Base-by-base conservation (phyloP, 2,797 vertebrate species). In the Oreochromis grahami region DNA sequence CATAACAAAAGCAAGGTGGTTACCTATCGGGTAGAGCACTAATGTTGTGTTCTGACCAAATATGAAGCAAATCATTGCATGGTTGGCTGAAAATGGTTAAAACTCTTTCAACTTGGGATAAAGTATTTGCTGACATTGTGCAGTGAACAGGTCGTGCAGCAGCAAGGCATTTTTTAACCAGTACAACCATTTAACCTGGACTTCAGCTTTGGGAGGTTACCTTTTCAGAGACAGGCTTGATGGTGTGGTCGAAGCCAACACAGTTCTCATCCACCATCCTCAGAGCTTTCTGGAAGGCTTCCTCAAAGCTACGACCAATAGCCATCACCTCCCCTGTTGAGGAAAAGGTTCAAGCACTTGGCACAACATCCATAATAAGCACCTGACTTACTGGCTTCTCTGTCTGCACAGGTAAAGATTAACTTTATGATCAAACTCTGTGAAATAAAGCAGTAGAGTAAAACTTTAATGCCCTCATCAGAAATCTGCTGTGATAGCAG, bases 201-300 rank as follows among this genome's bases (percentile, higher is more conserved):
- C 50, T 21, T 5, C n/a, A 21, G 50, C 50, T 52, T 21, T 52
- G 56, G 9, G 56, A 60, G 19, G 36, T 68, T 72, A 72, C 88
- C 78, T 91, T 82, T 2, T 99, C 98, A 0, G 98, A 98, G 41
- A 93, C 96, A 0, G 97, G 97, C 84, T 99, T 99, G 89, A 99
- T 95, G 0, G 96, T 98, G 94, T 98, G 98, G 82, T 99, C 98
- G 5, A 99, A 99, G 55, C 98, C 98, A 3, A 98, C 96, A 0
- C 98, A 99, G 95, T 99, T 99, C 96, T 99, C 98, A 0, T 99
- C 98, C 89, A 99, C 98, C 98, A 99, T 99, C 91, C 98, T 97
- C 91, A 99, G 94, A 1, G 98, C 98, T 92, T 99, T 99, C 94
- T 99, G 98, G 94, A 99, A 99, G 2, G 98, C 98, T 88, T 99